Conservation (phyloP, 1,140 invertebrate genomes). For the Hesperophylax magnus region DNA sequence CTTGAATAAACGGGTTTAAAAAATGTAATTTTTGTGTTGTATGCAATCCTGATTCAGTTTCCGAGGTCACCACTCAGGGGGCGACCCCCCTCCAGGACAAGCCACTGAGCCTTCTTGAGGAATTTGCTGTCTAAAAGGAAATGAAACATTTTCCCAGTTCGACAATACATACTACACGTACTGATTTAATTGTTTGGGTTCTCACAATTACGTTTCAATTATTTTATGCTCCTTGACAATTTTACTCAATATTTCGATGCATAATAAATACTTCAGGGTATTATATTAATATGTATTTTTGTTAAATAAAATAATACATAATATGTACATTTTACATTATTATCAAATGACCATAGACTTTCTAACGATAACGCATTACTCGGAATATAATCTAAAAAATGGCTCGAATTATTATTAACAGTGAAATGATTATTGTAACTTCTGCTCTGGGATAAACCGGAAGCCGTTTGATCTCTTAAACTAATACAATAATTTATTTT, state of each 20-base stretch:
- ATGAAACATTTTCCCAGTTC: too few relatives aligned
- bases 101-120: too few relatives aligned
- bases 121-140: too few relatives aligned
- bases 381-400: not conserved
- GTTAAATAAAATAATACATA: not conserved
- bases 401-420: constrained; percentile 22
- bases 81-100: too few relatives aligned
- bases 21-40: not conserved
- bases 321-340: not conserved
- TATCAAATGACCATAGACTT: constrained; percentile 12
- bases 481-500: not conserved
- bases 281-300: not conserved
- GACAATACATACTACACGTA: too few relatives aligned
- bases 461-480: constrained; percentile 7
- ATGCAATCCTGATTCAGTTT: too few relatives aligned
- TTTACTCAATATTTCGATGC: too few relatives aligned
- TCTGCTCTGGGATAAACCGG: not conserved
- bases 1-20: constrained; percentile 53
- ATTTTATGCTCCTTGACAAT: too few relatives aligned
- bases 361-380: not conserved
- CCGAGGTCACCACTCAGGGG: too few relatives aligned
- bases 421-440: constrained; percentile 1
- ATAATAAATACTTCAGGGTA: too few relatives aligned
- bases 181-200: too few relatives aligned
- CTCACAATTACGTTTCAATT: too few relatives aligned